These are phyloP conservation scores for Aphelinus atriplicis DNA, from an alignment of 1,140 invertebrate species.

Conservation along the genomic window DNA sequence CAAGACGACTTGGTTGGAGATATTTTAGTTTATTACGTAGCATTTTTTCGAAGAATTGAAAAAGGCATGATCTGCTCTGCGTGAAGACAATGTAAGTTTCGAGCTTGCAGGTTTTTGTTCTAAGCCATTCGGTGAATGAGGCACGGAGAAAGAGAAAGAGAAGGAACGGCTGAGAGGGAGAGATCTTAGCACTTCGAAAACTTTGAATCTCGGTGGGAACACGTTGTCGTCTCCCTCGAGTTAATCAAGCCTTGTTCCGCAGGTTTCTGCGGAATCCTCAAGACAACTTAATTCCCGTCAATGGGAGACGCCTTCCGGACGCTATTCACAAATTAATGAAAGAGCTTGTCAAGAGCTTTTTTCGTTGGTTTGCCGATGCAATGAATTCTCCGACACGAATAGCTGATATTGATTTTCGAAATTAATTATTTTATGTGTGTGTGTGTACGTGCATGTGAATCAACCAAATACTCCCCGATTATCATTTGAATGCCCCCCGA, in stretches of 20 bases:
- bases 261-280: background rate
- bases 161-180: background rate
- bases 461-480: too few relatives aligned
- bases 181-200: constrained; percentile 35
- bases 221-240: constrained; percentile 12
- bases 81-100: too few relatives aligned
- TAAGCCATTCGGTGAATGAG: constrained; percentile 6
- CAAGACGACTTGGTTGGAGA: too few relatives aligned
- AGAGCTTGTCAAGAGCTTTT: background rate
- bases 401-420: too few relatives aligned
- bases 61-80: constrained; percentile 8
- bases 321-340: constrained; percentile 32
- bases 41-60: constrained; percentile 16
- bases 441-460: too few relatives aligned
- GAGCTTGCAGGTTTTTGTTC: constrained; percentile 27
- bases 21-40: too few relatives aligned
- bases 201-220: constrained; percentile 28
- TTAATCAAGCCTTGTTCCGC: constrained; percentile 38
- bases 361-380: too few relatives aligned
- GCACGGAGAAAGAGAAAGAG: background rate
- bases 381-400: too few relatives aligned
- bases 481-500: too few relatives aligned
- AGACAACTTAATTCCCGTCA: constrained; percentile 33
- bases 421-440: too few relatives aligned
- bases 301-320: constrained; percentile 29